Evolutionary conservation across 35 echinoderm and acorn worm genomes (phyloP), one percentile per base, ranked within the genome.

Genomic region (Heliocidaris erythrogramma): DNA sequence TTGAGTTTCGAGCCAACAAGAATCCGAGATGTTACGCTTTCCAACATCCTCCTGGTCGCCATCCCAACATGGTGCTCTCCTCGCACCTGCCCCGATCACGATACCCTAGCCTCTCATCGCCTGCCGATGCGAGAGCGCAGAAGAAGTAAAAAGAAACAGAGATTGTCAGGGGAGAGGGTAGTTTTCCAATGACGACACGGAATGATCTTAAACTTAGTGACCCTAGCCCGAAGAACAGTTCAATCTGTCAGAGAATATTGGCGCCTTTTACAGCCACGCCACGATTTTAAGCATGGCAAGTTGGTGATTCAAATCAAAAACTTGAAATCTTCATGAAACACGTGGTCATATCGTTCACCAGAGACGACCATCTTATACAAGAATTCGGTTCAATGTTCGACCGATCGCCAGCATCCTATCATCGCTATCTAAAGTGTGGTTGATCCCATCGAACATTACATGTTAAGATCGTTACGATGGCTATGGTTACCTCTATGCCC

Each of bases 1-100:
- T 89, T 89, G 87, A 89, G 87, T 89, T 89, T 89, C 87, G 87
- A 32, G 87, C 87, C 31, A 32, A 89, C 87, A 89, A 89, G 87
- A 89, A 89, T 32, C 31, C 14, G 87, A 48, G 87, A 89, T 89
- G 87, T 89, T 89, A 89, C 87, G 87, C 87, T 89, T 89, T 78
- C 65, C 21, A 78, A 78, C 65, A 27, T 78, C 65, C 32, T 32
- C 14, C 31, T 89, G 21, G 18, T 5, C 87, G 31, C 47, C 47
- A 32, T 89, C 87, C n/a, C 87, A 48, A 89, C 87, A 48, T 89
- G 31, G 87, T 32, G 87, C 87, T 89, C 31, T 48, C 14, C 31
- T 89, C 31, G 47, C 87, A 89, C 87, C 87, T 89, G 87, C 87
- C 87, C 47, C 47, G 11, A 47, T 89, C 87, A 48, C 31, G 87